Evolutionary conservation across 2,888 invertebrate genomes (phyloP).

Genomic region (Tineola bisselliella): DNA sequence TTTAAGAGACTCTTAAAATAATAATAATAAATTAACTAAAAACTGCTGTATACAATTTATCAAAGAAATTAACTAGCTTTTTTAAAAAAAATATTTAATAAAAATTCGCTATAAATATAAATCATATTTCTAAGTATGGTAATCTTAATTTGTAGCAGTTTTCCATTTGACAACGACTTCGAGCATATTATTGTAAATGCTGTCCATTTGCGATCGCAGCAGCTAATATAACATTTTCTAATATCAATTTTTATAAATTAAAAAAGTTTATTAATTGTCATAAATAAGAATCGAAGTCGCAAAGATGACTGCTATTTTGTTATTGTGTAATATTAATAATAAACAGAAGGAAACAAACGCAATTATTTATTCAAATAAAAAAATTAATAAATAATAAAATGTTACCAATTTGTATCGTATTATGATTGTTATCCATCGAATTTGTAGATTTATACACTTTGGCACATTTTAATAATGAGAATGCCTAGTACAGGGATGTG

Average conservation of each 20-base stretch:
- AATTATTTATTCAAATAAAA: neutral
- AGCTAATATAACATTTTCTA: slow-evolving; percentile 15
- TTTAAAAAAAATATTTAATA: too few species aligned
- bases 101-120: too few species aligned
- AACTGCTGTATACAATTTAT: too few species aligned
- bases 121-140: slow-evolving; percentile 11
- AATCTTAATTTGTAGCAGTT: slow-evolving; percentile 23
- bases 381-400: neutral
- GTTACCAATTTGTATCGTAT: slow-evolving; percentile 9
- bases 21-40: too few species aligned
- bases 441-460: neutral
- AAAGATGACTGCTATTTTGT: neutral
- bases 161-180: slow-evolving; percentile 18
- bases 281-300: neutral
- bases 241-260: neutral
- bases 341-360: neutral
- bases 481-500: neutral
- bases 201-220: neutral
- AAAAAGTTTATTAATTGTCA: neutral
- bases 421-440: slow-evolving; percentile 6
- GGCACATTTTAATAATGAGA: neutral
- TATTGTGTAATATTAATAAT: neutral
- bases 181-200: slow-evolving; percentile 2
- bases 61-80: too few species aligned
- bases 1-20: too few species aligned